phyloP scores from a whole-genome alignment of 2,888 invertebrate species.

The Heliconius erato region DNA sequence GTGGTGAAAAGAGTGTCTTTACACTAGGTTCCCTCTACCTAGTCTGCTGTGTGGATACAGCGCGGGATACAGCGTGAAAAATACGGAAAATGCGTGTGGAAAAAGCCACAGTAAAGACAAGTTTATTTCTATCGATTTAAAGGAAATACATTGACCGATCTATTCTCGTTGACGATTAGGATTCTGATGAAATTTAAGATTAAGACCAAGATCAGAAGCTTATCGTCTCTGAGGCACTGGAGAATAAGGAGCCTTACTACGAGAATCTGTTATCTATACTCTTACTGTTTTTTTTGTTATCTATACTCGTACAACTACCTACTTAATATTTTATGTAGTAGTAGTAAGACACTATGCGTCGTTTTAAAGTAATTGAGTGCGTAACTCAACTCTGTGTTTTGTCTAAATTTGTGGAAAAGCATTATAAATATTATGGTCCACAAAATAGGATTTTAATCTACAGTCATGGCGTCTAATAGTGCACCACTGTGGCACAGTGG shows the following conservation, averaged over 20 bases:
- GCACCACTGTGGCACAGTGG: too few species aligned
- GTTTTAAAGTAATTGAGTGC: neutral
- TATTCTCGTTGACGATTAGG: neutral
- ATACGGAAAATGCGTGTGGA: neutral
- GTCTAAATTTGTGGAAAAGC: neutral
- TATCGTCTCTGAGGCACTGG: slow-evolving; percentile 18
- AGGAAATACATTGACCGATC: slow-evolving; percentile 2
- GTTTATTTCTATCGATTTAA: neutral
- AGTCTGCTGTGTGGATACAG: too few species aligned
- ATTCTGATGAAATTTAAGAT: slow-evolving; percentile 25
- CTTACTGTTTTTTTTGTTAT: neutral
- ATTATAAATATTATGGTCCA: neutral
- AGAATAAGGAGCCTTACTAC: slow-evolving; percentile 27
- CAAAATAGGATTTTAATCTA: neutral
- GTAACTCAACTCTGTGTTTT: neutral
- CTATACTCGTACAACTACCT: neutral
- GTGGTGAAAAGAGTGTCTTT: too few species aligned
- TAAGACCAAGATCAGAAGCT: slow-evolving; percentile 14
- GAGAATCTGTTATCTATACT: neutral
- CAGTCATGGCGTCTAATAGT: neutral
- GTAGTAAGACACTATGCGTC: too few species aligned
- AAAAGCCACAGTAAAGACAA: neutral
- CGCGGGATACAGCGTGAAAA: too few species aligned
- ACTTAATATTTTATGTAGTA: too few species aligned
- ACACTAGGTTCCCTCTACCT: too few species aligned